phyloP scores from a whole-genome alignment of 2,113 vertebrate species.

The Strigops habroptila region DNA sequence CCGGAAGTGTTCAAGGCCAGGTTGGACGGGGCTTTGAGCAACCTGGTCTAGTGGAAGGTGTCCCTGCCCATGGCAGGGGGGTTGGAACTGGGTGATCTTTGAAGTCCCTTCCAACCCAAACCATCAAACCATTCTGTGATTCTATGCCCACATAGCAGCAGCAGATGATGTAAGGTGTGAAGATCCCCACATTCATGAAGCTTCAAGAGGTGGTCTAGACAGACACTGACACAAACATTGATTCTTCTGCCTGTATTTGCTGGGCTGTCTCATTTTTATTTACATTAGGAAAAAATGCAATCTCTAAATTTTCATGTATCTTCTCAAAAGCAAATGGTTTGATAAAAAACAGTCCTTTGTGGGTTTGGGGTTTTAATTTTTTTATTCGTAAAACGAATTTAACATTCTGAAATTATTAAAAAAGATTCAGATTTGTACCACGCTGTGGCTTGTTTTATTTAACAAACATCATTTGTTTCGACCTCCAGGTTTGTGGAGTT shows the following conservation, averaged over 20 bases:
- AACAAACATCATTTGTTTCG: background rate
- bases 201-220: background rate
- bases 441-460: background rate
- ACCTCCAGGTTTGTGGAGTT: background rate
- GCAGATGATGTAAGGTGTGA: background rate
- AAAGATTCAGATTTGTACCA: background rate
- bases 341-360: background rate
- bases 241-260: background rate
- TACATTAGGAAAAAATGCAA: background rate
- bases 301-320: background rate
- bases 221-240: background rate
- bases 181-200: background rate
- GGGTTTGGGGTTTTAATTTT: background rate
- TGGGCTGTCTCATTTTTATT: background rate
- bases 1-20: background rate
- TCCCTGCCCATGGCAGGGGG: background rate
- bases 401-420: background rate
- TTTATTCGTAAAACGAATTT: background rate
- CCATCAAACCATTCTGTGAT: background rate
- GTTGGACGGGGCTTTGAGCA: background rate
- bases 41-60: background rate
- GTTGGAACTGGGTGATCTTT: background rate
- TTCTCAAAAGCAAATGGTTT: background rate
- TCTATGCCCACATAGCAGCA: background rate
- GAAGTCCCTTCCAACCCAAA: background rate